Conservation (phyloP, 92 coral and sea anemone species). For the Bergia sp. region DNA sequence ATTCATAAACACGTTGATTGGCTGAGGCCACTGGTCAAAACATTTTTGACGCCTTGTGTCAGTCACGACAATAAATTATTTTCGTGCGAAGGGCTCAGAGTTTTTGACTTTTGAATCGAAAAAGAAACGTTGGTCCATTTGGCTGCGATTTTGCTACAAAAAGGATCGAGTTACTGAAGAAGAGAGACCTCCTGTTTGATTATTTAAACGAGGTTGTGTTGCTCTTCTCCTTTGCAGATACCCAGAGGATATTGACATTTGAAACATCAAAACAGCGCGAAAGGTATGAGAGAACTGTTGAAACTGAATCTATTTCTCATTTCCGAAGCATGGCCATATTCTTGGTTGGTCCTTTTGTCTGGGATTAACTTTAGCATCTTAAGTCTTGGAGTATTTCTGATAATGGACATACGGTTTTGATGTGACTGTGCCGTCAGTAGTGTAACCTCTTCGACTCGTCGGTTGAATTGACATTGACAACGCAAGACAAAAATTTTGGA, state of each 20-base stretch:
- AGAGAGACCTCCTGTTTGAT: background rate
- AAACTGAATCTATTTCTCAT: conserved; percentile 83
- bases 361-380: conserved; percentile 75
- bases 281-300: conserved; percentile 58
- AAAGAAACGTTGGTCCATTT: background rate
- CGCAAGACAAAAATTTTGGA: background rate
- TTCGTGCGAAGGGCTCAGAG: background rate
- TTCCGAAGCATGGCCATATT: conserved; percentile 78
- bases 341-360: conserved; percentile 76
- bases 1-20: conserved; percentile 10
- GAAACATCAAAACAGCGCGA: background rate
- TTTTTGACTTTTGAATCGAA: background rate
- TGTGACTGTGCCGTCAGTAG: conserved; percentile 11
- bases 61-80: conserved; percentile 28
- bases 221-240: background rate
- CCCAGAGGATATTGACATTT: conserved; percentile 18
- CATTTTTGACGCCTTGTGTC: conserved; percentile 44
- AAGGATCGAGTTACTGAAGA: background rate
- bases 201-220: background rate
- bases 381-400: conserved; percentile 70
- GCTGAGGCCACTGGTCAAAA: conserved; percentile 3
- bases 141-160: background rate
- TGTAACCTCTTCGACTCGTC: background rate
- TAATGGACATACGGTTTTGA: conserved; percentile 77
- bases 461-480: background rate